Conservation (phyloP, 1,140 invertebrate species). For the Aphelenchoides avenae region DNA sequence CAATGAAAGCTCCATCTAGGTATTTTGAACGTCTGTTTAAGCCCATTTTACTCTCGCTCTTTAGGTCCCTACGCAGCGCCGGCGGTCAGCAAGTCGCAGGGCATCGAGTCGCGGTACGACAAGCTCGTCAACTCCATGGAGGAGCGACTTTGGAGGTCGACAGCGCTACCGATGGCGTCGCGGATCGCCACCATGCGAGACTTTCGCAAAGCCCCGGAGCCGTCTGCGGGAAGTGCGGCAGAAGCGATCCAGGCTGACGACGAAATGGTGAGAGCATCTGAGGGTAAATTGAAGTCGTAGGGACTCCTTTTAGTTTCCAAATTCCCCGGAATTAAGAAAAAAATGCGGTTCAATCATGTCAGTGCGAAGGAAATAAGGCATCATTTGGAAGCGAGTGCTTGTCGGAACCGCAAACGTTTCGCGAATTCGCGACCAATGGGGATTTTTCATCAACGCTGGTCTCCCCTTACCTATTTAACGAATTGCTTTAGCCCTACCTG, state of each 20-base stretch:
- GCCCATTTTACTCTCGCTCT: too few relatives aligned
- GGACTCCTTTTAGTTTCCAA: too few relatives aligned
- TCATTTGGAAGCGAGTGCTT: neutral
- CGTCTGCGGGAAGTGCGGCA: conserved; percentile 36
- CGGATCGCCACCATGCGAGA: conserved; percentile 48
- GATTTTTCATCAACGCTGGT: neutral
- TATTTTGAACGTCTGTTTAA: too few relatives aligned
- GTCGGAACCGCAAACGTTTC: conserved; percentile 7
- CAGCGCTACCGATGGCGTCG: conserved; percentile 42
- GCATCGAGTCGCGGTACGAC: conserved; percentile 55
- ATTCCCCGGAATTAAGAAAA: too few relatives aligned
- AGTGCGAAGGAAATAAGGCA: neutral
- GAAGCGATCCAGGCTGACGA: too few relatives aligned
- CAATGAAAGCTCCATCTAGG: too few relatives aligned
- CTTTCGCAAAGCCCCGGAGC: conserved; percentile 51
- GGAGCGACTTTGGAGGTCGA: conserved; percentile 48
- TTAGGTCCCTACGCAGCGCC: conserved; percentile 55
- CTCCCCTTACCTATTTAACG: neutral
- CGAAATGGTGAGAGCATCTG: too few relatives aligned
- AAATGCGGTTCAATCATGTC: too few relatives aligned
- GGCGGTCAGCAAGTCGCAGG: conserved; percentile 43
- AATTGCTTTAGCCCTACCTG: conserved; percentile 39
- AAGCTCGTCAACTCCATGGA: conserved; percentile 51
- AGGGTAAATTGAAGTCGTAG: too few relatives aligned
- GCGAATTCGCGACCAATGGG: conserved; percentile 7